phyloP scores from a whole-genome alignment of 2,113 vertebrate species.

The Galemys pyrenaicus region DNA sequence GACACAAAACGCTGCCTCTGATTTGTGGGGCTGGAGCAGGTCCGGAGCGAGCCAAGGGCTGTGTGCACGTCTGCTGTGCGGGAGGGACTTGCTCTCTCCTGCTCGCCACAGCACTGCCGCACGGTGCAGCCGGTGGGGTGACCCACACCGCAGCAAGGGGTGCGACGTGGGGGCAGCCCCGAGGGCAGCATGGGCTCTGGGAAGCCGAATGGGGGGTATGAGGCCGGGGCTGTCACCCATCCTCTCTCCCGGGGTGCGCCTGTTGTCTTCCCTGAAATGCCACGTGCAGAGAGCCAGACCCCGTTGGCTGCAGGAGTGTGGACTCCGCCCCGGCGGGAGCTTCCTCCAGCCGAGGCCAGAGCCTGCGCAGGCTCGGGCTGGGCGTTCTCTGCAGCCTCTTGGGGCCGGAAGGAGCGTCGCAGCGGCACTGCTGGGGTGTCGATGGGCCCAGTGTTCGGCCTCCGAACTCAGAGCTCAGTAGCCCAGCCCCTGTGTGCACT shows the following conservation, averaged over 20 bases:
- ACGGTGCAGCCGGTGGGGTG: not conserved
- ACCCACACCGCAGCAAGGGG: not conserved
- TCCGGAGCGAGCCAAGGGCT: no score
- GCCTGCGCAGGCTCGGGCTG: fast-evolving
- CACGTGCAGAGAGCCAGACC: not conserved
- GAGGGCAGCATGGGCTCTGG: no score
- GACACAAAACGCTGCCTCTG: no score
- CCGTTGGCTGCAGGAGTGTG: not conserved
- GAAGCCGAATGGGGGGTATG: not conserved
- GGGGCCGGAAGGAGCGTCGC: not conserved
- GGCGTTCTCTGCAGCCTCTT: not conserved
- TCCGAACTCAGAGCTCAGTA: no score
- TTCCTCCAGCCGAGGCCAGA: not conserved
- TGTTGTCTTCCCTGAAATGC: not conserved
- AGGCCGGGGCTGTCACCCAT: not conserved
- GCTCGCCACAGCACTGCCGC: no score
- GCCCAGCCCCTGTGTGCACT: no score
- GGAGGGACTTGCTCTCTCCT: no score
- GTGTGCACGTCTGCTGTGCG: no score
- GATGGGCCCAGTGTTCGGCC: no score
- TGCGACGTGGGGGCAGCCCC: no score
- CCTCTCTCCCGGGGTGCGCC: not conserved
- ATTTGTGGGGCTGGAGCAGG: no score
- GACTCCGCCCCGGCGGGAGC: not conserved
- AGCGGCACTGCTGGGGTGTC: not conserved